Evolutionary conservation across 1,140 invertebrate species (phyloP).

Genomic region (Pinna nobilis): DNA sequence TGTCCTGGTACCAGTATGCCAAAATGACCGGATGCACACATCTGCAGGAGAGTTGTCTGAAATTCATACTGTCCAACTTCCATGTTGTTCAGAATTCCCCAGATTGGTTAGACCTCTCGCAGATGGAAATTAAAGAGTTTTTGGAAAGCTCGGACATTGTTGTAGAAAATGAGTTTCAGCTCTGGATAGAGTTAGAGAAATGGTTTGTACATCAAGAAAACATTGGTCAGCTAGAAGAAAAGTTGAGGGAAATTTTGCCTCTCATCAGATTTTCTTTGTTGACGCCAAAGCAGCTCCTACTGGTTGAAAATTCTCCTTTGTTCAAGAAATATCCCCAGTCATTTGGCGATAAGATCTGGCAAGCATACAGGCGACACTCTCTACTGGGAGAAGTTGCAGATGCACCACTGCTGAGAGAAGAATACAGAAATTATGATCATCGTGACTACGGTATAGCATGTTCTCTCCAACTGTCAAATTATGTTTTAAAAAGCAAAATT

Average conservation of each 20-base stretch:
- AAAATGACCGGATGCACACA: conserved; percentile 60
- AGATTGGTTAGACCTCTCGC: conserved; percentile 64
- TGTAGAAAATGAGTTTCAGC: conserved; percentile 59
- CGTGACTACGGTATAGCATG: conserved; percentile 52
- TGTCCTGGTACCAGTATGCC: conserved; percentile 71
- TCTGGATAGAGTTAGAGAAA: conserved; percentile 61
- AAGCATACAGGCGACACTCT: conserved; percentile 63
- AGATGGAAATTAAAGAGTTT: conserved; percentile 62
- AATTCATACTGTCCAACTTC: conserved; percentile 70
- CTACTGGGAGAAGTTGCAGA: conserved; percentile 54
- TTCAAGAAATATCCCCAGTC: conserved; percentile 44
- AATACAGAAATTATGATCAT: conserved; percentile 59
- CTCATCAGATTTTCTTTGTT: conserved; percentile 67
- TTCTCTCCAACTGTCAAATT: conserved; percentile 53
- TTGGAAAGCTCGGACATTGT: conserved; percentile 68
- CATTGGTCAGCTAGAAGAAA: conserved; percentile 47
- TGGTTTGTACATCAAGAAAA: conserved; percentile 63
- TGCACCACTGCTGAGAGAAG: conserved; percentile 31
- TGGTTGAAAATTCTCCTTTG: conserved; percentile 59
- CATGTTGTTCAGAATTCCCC: conserved; percentile 62
- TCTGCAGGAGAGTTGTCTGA: conserved; percentile 63
- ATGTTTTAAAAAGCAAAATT: conserved; percentile 57
- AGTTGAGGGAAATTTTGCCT: conserved; percentile 61
- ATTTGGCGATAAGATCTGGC: conserved; percentile 58
- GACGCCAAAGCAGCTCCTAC: conserved; percentile 60